These are phyloP conservation scores for Panthera leo DNA, from an alignment of 2,113 vertebrate genomes.

Conservation along the genomic window DNA sequence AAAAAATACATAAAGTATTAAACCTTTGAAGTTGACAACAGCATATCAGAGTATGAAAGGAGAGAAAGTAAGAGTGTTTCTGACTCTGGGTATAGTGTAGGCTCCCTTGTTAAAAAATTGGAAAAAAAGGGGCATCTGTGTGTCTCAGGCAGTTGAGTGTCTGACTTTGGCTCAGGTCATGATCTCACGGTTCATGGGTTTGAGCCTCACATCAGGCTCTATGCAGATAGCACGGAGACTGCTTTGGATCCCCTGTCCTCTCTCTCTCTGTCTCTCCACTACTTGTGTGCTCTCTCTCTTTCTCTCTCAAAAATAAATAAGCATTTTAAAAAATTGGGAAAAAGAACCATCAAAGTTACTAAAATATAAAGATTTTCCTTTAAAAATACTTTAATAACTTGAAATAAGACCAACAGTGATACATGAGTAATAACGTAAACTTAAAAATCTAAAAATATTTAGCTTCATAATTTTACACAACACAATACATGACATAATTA, in stretches of 20 bases:
- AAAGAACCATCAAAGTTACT: background rate
- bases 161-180: too few species aligned
- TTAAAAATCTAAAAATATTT: background rate
- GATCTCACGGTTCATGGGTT: too few species aligned
- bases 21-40: background rate
- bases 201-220: too few species aligned
- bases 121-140: background rate
- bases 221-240: too few species aligned
- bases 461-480: background rate
- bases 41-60: background rate
- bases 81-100: background rate
- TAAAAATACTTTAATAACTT: background rate
- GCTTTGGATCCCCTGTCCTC: too few species aligned
- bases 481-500: background rate
- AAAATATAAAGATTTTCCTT: background rate
- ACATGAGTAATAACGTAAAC: background rate
- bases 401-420: background rate
- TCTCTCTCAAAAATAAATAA: too few species aligned
- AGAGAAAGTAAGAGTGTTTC: background rate
- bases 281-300: too few species aligned
- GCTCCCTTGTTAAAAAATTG: background rate
- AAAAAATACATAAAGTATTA: background rate
- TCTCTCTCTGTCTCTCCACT: too few species aligned
- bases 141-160: too few species aligned
- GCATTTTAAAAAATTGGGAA: background rate